phyloP scores from a whole-genome alignment of 2,113 vertebrate species.

The Semnornis frantzii region DNA sequence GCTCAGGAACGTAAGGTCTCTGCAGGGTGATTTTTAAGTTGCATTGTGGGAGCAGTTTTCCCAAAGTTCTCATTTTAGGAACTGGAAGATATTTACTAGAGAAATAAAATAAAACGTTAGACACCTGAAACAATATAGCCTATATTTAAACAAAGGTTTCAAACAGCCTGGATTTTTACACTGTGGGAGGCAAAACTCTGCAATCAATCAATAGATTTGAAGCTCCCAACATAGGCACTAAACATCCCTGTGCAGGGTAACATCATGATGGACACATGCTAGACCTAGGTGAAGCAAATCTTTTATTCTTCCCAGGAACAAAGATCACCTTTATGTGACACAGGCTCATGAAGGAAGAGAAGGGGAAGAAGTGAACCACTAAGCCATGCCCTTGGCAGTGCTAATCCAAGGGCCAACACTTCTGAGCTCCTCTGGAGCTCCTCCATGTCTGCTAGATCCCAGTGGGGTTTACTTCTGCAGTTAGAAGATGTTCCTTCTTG shows the following conservation, averaged over 20 bases:
- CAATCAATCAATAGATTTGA: not conserved
- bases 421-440: not conserved
- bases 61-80: conserved; percentile 19
- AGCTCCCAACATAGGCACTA: not conserved
- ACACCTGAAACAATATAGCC: conserved; percentile 58
- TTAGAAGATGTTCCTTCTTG: not conserved
- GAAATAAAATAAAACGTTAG: conserved; percentile 45
- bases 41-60: conserved; percentile 41
- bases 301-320: not conserved
- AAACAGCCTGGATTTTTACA: not conserved
- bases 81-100: conserved; percentile 40
- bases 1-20: conserved; percentile 16
- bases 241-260: not conserved
- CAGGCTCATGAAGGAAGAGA: not conserved
- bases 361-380: not conserved
- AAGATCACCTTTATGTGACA: not conserved
- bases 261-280: rapidly evolving
- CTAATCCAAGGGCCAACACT: not conserved
- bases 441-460: not conserved
- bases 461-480: not conserved
- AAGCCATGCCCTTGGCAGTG: not conserved
- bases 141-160: not conserved
- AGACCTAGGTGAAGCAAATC: not conserved
- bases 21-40: conserved; percentile 45
- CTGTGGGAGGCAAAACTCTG: not conserved